Base-by-base conservation (phyloP, 2,888 invertebrate species). In the Orchesella flavescens region DNA sequence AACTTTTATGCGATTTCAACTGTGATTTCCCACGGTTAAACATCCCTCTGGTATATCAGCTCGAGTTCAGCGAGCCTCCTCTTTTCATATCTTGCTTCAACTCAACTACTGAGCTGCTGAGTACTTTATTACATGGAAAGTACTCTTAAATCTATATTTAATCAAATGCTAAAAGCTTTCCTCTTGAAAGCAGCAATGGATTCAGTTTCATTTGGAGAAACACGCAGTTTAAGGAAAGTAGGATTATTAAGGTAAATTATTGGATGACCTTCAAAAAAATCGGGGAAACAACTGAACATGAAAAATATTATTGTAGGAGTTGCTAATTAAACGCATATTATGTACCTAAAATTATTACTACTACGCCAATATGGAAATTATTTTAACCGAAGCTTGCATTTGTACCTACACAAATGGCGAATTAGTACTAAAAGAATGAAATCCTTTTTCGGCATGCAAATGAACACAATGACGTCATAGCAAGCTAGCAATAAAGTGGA, bases 1-100 rank as follows among this genome's bases (percentile, higher is more conserved):
- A 68, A 77, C 59, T 77, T 34, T 77, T 77, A 57, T 77, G 24
- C 69, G 61, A 71, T 43, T 59, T 80, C 44, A 15, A 73, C 80
- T 43, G 73, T 65, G 80, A 80, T 80, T 80, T 80, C 66, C 80
- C 80, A 80, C 80, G 65, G 80, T 72, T 71, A 19, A 72, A 71
- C 21, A 73, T 78, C 69, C 69, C 69, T 46, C 15, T 49, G 59
- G 77, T 61, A 49, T 59, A 75, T 19, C 34, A 4, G 34, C 34
- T 34, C 34, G n/a, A n/a, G 46, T 46, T 46, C 7, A 46, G 46
- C 13, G 10, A 57, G 57, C 57, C 4, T 57, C 17, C n/a, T 17
- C 57, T 34, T 4, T 7, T 34, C 7, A 10, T 17, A 55, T 55
- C 57, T 57, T 57, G 10, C 57, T 53, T 53, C 4, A 34, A 34